These are phyloP conservation scores for Carettochelys insculpta DNA, from an alignment of 2,113 vertebrate genomes.

Conservation along the genomic window DNA sequence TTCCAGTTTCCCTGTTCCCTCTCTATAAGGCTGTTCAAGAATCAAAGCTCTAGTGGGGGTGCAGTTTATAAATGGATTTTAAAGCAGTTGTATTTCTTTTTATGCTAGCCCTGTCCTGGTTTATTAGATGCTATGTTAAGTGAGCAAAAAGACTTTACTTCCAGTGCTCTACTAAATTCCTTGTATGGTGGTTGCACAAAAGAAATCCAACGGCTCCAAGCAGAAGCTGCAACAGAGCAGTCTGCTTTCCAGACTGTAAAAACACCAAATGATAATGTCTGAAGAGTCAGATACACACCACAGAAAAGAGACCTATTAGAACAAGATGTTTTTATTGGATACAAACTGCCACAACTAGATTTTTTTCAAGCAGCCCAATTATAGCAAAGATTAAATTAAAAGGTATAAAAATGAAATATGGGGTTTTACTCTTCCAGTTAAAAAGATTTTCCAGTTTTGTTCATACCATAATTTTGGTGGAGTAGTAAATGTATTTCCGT, in stretches of 20 bases:
- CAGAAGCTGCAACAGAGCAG: background rate
- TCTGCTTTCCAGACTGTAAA: rapidly evolving
- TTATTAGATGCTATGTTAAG: background rate
- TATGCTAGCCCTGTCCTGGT: background rate
- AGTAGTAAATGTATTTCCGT: rapidly evolving
- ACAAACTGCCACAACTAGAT: background rate
- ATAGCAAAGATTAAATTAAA: background rate
- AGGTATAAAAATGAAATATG: background rate
- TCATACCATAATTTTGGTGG: rapidly evolving
- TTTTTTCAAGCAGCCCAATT: background rate
- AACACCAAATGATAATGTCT: background rate
- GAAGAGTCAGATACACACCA: background rate
- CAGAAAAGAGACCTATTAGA: background rate
- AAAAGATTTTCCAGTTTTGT: background rate
- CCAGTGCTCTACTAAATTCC: background rate
- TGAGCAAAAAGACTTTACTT: background rate
- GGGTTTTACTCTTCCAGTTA: background rate
- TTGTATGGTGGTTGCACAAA: background rate
- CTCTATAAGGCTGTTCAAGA: background rate
- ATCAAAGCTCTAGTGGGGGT: background rate
- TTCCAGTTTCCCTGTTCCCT: background rate
- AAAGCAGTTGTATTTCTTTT: background rate
- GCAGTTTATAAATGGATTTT: background rate
- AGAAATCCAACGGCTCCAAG: background rate
- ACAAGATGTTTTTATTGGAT: background rate